Base-by-base conservation (phyloP, 2,888 invertebrate species). In the Rhamnusium bicolor region DNA sequence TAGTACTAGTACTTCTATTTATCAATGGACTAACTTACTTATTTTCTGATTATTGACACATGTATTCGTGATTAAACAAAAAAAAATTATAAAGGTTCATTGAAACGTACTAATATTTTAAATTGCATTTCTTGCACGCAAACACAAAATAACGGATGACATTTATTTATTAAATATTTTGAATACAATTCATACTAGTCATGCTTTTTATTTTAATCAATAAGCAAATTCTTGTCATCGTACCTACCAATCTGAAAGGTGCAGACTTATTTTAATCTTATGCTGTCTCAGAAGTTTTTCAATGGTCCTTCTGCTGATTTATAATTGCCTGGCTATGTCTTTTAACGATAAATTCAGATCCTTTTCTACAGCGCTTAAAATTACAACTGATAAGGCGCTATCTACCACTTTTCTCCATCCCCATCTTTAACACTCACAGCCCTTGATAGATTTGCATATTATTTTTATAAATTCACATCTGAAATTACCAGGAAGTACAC, bases 221-320 rank as follows among this genome's bases (percentile, higher is more conserved):
- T 51, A 51, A 51, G 19, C 16, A 51, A 51, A 19, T 51, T 2
- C 3, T 51, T 18, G 18, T 51, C 19, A 40, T 6, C 19, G 7
- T 19, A 18, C 51, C 51, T 19, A 18, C 51, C 51, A 16, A 18
- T 51, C 5, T 51, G 51, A 51, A 51, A 18, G 18, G 18, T 18
- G 16, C 6, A 51, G 19, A 18, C 19, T 51, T 51, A 51, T 51
- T 51, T 51, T 51, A 51, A 51, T 51, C 51, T 18, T 19, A 1
- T 19, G 51, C 5, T 51, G 18, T 51, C 51, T 6, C 7, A 18
- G 18, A 19, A 51, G 18, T 51, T 51, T 51, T 19, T 51, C 16
- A 51, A 51, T 51, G 51, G 51, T 18, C 51, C 51, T 51, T 19
- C 19, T 19, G 19, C 12, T 51, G 51, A 51, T 51, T 51, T 51